These are phyloP conservation scores for Temnothorax nylanderi DNA, from an alignment of 1,140 invertebrate species.

Conservation along the genomic window DNA sequence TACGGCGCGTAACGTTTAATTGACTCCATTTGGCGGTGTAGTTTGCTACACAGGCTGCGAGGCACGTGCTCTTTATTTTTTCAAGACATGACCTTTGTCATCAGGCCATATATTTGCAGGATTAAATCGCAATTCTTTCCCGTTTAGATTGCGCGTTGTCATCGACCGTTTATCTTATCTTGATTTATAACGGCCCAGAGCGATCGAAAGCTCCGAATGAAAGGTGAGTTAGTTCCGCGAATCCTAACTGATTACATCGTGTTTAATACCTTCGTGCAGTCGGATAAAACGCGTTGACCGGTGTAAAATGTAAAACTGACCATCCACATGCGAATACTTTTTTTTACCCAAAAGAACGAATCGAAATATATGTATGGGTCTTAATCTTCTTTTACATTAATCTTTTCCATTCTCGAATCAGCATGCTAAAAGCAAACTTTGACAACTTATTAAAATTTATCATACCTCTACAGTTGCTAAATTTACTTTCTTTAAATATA, in stretches of 20 bases:
- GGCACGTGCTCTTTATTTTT: conserved; percentile 33
- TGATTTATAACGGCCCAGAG: conserved; percentile 9
- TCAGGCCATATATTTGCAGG: conserved; percentile 6
- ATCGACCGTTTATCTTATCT: conserved; percentile 48
- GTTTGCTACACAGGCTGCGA: background rate
- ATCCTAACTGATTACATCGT: background rate
- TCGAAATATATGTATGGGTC: background rate
- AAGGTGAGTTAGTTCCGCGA: conserved; percentile 1
- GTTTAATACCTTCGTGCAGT: conserved; percentile 16
- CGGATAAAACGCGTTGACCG: background rate
- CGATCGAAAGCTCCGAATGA: conserved; percentile 9
- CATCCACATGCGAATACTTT: background rate
- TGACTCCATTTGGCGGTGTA: conserved; percentile 36
- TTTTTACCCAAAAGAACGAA: background rate
- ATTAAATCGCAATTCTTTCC: conserved; percentile 52
- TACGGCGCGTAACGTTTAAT: conserved; percentile 45
- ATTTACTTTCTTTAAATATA: background rate
- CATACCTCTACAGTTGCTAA: background rate
- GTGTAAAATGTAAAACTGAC: conserved; percentile 5
- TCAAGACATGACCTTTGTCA: conserved; percentile 38
- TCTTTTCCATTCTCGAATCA: background rate
- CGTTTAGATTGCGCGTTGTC: conserved; percentile 34
- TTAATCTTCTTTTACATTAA: background rate
- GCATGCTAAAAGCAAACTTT: background rate
- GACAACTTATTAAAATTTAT: conserved; percentile 8